A percentile compares a stretch with the other conserved stretches of the same genome.
Conservation (phyloP, 2,797 vertebrate species). For the Brotogeris chrysoptera region DNA sequence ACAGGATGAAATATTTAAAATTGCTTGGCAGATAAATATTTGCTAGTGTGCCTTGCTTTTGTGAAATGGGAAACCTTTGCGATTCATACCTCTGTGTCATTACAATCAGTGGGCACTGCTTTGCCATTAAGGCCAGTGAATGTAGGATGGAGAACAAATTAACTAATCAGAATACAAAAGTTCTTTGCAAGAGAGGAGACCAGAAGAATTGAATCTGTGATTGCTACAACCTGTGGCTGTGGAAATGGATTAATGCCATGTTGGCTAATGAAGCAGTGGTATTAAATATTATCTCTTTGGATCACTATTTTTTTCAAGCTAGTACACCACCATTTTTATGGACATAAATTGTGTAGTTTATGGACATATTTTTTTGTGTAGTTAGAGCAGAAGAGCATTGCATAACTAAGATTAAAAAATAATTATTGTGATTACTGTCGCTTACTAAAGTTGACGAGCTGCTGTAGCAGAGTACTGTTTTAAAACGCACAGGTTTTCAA, state of each 20-base stretch:
- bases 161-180: not conserved
- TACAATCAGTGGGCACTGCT: not conserved
- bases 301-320: not conserved
- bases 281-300: not conserved
- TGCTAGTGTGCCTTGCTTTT: not conserved
- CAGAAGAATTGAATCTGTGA: not conserved
- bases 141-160: not conserved
- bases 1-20: constrained; percentile 4
- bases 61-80: not conserved
- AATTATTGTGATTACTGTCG: not conserved
- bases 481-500: not conserved
- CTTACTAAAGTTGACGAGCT: not conserved
- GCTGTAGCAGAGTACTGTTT: not conserved
- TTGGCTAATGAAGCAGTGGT: not conserved
- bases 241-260: not conserved
- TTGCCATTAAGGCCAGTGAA: not conserved
- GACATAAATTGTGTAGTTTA: not conserved
- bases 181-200: not conserved
- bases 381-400: not conserved
- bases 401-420: not conserved
- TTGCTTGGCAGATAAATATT: not conserved
- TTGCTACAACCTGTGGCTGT: not conserved
- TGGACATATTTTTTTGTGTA: not conserved
- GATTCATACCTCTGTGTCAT: not conserved
- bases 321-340: not conserved